Percentiles rank a stretch among this genome's conserved stretches.
These are phyloP conservation scores for Nasonovia ribisnigri DNA, from an alignment of 2,888 invertebrate genomes.

Conservation along the genomic window DNA sequence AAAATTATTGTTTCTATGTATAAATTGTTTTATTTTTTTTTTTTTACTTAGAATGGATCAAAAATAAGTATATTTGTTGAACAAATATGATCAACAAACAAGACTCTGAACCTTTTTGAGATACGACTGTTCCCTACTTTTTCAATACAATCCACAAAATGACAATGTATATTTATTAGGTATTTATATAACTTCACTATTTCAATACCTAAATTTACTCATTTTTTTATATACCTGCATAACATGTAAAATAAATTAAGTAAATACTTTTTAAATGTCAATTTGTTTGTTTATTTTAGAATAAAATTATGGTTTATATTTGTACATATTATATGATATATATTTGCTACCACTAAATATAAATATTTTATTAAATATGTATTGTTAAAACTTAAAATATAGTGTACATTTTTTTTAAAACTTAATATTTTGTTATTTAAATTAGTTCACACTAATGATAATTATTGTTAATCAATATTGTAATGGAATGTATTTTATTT, in stretches of 20 bases:
- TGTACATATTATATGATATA: not conserved
- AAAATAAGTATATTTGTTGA: not conserved
- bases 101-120: not conserved
- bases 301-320: not conserved
- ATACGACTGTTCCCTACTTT: not conserved
- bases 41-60: not conserved
- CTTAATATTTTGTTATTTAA: not conserved
- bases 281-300: not conserved
- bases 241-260: not conserved
- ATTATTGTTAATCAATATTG: not conserved
- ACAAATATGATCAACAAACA: not conserved
- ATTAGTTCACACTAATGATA: not conserved
- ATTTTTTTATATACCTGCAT: not conserved
- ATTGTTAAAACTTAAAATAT: not conserved
- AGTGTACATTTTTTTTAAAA: not conserved
- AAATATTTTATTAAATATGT: not conserved
- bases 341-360: not conserved
- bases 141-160: not conserved
- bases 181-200: too few species aligned
- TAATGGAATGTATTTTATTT: not conserved
- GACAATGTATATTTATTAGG: too few species aligned
- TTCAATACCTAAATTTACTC: not conserved
- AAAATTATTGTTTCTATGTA: not conserved
- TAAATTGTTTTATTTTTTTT: not conserved
- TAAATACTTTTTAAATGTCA: not conserved